Conservation (phyloP, 2,113 vertebrate genomes). For the Anseranas semipalmata region DNA sequence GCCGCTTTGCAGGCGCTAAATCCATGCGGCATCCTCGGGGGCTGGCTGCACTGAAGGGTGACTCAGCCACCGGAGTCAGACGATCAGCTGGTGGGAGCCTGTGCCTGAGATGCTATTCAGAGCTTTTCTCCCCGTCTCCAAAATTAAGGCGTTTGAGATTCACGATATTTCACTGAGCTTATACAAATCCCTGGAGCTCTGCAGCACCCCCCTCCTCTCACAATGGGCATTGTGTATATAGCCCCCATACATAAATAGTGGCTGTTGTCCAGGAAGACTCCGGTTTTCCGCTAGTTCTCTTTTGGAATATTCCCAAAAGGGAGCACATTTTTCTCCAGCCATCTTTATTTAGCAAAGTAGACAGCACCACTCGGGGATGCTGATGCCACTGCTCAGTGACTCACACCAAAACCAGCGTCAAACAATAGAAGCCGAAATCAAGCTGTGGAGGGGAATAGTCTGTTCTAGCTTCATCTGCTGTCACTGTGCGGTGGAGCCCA, state of each 20-base stretch:
- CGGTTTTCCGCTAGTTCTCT: not conserved
- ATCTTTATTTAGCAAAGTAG: not conserved
- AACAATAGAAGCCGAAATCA: not conserved
- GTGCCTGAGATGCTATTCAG: not conserved
- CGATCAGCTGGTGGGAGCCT: fast-evolving
- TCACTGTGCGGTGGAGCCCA: not conserved
- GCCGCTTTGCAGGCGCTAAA: not conserved
- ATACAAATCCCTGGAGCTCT: not conserved
- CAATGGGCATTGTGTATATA: not conserved
- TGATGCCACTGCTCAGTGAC: not conserved
- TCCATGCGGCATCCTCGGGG: not conserved
- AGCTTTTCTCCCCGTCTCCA: not conserved
- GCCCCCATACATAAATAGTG: not conserved
- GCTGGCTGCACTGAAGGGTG: not conserved
- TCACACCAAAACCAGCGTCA: not conserved
- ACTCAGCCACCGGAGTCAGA: not conserved
- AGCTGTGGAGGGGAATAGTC: not conserved
- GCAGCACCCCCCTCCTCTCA: not conserved
- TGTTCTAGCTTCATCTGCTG: not conserved
- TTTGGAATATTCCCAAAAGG: not conserved
- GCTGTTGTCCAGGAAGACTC: not conserved
- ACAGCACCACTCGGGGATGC: not conserved
- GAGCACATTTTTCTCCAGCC: not conserved
- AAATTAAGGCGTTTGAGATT: not conserved
- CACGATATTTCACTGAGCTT: not conserved